A percentile compares a stretch with the other conserved stretches of the same genome.
These are phyloP conservation scores for Piprites chloris DNA, from an alignment of 2,113 vertebrate species.

Conservation along the genomic window DNA sequence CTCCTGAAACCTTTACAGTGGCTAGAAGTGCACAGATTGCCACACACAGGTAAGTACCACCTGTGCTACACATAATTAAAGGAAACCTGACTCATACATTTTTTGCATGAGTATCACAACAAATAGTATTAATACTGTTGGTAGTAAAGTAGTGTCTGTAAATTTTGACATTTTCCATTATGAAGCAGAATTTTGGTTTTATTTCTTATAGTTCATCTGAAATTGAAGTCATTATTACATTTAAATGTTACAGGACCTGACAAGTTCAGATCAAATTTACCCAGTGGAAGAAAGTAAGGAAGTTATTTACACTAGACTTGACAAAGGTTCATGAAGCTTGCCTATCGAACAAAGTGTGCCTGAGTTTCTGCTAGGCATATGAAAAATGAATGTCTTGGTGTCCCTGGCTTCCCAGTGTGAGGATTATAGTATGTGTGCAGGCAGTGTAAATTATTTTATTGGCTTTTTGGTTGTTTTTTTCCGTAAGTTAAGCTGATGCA, in stretches of 20 bases:
- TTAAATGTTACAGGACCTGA: not conserved
- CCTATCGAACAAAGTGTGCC: not conserved
- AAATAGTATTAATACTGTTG: not conserved
- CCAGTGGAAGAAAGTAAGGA: not conserved
- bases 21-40: not conserved
- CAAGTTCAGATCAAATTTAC: not conserved
- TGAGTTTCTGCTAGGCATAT: not conserved
- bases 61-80: not conserved
- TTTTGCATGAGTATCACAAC: not conserved
- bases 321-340: not conserved
- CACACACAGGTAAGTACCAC: not conserved
- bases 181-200: not conserved
- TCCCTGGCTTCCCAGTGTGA: not conserved
- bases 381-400: not conserved
- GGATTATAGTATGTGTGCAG: not conserved
- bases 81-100: not conserved
- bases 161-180: not conserved
- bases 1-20: not conserved
- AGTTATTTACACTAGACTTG: not conserved
- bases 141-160: not conserved
- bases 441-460: not conserved
- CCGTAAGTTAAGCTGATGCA: not conserved
- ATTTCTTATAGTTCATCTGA: not conserved
- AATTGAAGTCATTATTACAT: not conserved
- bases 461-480: not conserved